Conservation (phyloP, 1,140 invertebrate genomes). For the Chrysomallon squamiferum region DNA sequence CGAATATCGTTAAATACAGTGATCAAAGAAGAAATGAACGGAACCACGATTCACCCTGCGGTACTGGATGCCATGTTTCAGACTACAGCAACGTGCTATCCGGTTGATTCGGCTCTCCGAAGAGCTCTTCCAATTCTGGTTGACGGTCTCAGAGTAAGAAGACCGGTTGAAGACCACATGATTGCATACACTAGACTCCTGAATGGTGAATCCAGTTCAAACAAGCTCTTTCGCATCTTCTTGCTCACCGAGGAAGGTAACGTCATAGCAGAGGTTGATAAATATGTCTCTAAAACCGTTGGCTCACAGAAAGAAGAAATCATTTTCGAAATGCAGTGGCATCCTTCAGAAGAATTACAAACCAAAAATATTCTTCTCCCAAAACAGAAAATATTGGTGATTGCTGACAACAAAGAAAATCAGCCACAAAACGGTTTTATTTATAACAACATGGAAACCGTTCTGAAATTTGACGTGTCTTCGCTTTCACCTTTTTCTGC, state of each 20-base stretch:
- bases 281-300: not conserved
- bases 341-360: too few relatives aligned
- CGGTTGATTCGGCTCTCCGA: not conserved
- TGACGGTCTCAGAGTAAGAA: not conserved
- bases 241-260: not conserved
- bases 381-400: too few relatives aligned
- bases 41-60: constrained; percentile 36
- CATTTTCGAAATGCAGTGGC: too few relatives aligned
- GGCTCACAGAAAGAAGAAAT: not conserved
- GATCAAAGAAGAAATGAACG: constrained; percentile 22
- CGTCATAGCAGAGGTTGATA: not conserved
- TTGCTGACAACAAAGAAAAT: too few relatives aligned
- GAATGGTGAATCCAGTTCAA: not conserved
- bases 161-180: not conserved
- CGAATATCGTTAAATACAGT: constrained; percentile 21
- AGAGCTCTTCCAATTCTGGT: not conserved
- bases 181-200: not conserved
- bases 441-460: too few relatives aligned
- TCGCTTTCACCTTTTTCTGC: too few relatives aligned
- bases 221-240: not conserved
- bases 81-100: constrained; percentile 6
- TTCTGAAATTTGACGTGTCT: too few relatives aligned
- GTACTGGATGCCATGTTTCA: constrained; percentile 40
- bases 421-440: too few relatives aligned
- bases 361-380: too few relatives aligned